A percentile compares a stretch with the other conserved stretches of the same genome.
These are phyloP conservation scores for Ichneumoninae sp. DNA, from an alignment of 2,888 invertebrate genomes.

Conservation along the genomic window DNA sequence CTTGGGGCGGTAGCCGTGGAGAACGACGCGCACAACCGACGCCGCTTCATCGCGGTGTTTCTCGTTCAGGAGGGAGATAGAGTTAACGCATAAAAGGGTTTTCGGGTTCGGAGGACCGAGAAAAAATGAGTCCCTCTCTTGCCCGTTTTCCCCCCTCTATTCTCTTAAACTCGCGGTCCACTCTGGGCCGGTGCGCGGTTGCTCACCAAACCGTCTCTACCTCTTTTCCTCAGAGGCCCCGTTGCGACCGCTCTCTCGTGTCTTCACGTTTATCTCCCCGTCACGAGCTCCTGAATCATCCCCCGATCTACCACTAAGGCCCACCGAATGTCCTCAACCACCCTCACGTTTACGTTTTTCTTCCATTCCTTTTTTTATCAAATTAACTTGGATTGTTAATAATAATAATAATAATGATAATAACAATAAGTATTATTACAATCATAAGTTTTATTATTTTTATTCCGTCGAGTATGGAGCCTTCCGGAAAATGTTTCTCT, in stretches of 20 bases:
- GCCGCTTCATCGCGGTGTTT: constrained; percentile 22
- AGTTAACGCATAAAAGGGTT: constrained; percentile 82
- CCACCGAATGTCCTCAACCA: constrained; percentile 27
- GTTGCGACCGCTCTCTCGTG: constrained; percentile 59
- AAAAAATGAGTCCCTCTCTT: constrained; percentile 80
- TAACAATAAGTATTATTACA: neutral
- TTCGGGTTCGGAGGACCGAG: constrained; percentile 82
- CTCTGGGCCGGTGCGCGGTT: constrained; percentile 65
- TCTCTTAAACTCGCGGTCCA: constrained; percentile 27
- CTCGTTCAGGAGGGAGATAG: constrained; percentile 29
- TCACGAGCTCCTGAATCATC: constrained; percentile 74
- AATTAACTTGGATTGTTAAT: too few species aligned
- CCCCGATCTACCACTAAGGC: constrained; percentile 38
- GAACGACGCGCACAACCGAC: constrained; percentile 17
- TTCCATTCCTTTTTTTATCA: too few species aligned
- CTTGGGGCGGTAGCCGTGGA: constrained; percentile 72
- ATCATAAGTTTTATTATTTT: neutral
- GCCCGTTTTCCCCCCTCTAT: constrained; percentile 69
- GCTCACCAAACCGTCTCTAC: constrained; percentile 61
- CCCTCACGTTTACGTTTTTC: too few species aligned
- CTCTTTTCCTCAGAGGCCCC: constrained; percentile 68
- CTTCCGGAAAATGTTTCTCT: neutral
- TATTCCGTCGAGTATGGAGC: neutral
- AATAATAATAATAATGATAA: too few species aligned
- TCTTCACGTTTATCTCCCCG: constrained; percentile 68